Percentiles rank a stretch among this genome's conserved stretches.
Conservation (phyloP, 2,888 invertebrate species). For the Pasiphila rectangulata region DNA sequence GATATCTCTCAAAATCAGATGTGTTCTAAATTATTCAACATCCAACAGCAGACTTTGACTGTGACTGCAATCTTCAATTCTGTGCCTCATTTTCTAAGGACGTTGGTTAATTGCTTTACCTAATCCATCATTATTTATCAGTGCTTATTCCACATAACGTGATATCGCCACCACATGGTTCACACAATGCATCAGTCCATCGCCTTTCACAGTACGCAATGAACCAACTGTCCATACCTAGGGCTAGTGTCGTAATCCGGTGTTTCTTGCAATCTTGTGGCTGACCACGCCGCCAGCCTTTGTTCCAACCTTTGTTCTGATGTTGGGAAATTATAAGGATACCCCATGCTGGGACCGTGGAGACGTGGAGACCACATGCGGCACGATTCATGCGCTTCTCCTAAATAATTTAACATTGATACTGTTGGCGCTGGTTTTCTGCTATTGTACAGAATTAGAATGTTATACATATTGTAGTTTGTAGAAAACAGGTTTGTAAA, state of each 20-base stretch:
- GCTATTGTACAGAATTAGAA: too few relatives aligned
- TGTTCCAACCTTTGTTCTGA: constrained; percentile 40
- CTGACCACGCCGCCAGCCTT: constrained; percentile 47
- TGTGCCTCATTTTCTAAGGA: too few relatives aligned
- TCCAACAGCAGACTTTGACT: too few relatives aligned
- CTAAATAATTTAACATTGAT: too few relatives aligned
- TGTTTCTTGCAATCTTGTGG: constrained; percentile 38
- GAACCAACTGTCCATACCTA: constrained; percentile 9
- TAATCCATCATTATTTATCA: background rate
- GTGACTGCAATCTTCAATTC: too few relatives aligned
- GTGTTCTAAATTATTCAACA: too few relatives aligned
- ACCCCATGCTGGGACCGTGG: constrained; percentile 22
- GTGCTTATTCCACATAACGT: too few relatives aligned
- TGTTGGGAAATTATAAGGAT: constrained; percentile 34
- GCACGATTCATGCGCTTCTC: background rate
- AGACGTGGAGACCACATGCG: constrained; percentile 7
- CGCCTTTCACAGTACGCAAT: background rate
- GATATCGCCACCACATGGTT: too few relatives aligned
- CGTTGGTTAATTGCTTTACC: background rate
- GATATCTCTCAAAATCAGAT: too few relatives aligned
- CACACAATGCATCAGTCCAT: background rate
- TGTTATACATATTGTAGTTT: too few relatives aligned
- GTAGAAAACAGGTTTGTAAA: too few relatives aligned
- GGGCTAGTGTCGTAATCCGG: constrained; percentile 50
- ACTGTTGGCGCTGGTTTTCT: too few relatives aligned